Base-by-base conservation (phyloP, 2,888 invertebrate species). In the Creontiades dilutus region DNA sequence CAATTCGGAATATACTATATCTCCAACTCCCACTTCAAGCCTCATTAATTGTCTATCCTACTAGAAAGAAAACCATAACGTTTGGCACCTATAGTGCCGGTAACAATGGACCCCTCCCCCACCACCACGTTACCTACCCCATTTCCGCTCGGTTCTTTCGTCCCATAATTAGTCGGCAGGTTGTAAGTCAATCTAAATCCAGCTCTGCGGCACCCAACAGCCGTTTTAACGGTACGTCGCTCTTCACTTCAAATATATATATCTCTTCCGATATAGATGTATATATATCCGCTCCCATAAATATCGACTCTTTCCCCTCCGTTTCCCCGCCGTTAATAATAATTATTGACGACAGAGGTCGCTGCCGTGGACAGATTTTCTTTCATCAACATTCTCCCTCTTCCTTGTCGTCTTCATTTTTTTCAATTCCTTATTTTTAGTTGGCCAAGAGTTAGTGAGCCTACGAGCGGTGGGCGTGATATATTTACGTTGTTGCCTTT, bases 121-220 rank as follows among this genome's bases (percentile, higher is more conserved):
- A 5, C 68, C 19, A 0, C 16, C n/a, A 61, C 19, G 3, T 68
- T 7, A 11, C 13, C 9, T 23, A 23, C 68, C 19, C 27, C 68
- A 12, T 68, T 68, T 68, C 68, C 68, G 68, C 23, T 68, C 23
- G 9, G 23, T 68, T 19, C 68, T 0, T 23, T 23, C 68, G 19
- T 7, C 37, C 37, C 37, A 37, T 68, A 68, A 68, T 68, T 68
- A 68, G 68, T 68, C 23, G 68, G 23, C 68, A 27, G 27, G 68
- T 23, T 68, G 68, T 68, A 68, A 68, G 68, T 68, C 68, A 68
- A 68, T 68, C 68, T 68, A 68, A 68, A 68, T 68, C 68, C 68
- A 68, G 68, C 68, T 16, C 57, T 7, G 57, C 5, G 57, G 68
- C 68, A 23, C 68, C 27, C 23, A 68, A 27, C 68, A 68, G 68